Conservation (phyloP, 2,888 invertebrate genomes). For the Apamea crenata region DNA sequence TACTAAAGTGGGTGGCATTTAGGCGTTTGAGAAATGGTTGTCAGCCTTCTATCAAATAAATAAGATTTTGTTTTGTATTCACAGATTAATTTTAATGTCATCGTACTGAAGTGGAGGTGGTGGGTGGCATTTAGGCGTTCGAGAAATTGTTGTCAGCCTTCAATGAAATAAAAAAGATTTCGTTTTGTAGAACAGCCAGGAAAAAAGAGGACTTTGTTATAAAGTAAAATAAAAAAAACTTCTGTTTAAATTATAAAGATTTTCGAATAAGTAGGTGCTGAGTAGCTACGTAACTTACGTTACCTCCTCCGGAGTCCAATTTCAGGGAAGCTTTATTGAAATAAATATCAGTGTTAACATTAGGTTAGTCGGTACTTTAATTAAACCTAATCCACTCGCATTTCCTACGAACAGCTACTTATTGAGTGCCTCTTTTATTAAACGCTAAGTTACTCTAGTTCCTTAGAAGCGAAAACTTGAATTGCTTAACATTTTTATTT, state of each 20-base stretch:
- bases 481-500: slow-evolving; percentile 61
- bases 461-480: slow-evolving; percentile 27
- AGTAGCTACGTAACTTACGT: slow-evolving; percentile 10
- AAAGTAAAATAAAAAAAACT: not conserved
- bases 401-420: slow-evolving; percentile 9
- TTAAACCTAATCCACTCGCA: slow-evolving; percentile 47
- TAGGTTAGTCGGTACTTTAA: slow-evolving; percentile 26
- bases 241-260: not conserved
- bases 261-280: not conserved
- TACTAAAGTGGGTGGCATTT: not conserved
- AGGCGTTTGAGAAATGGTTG: not conserved
- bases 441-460: slow-evolving; percentile 26
- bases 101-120: not conserved
- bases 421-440: slow-evolving; percentile 26
- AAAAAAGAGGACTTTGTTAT: not conserved
- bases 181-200: not conserved
- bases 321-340: slow-evolving; percentile 6
- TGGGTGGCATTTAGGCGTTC: not conserved
- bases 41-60: not conserved
- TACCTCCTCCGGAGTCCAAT: not conserved
- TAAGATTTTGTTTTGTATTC: not conserved
- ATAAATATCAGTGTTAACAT: slow-evolving; percentile 31
- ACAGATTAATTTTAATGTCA: slow-evolving; percentile 14
- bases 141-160: not conserved
- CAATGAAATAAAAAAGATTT: not conserved